Conservation (phyloP, 2,113 vertebrate genomes). For the Pontoporia blainvillei region DNA sequence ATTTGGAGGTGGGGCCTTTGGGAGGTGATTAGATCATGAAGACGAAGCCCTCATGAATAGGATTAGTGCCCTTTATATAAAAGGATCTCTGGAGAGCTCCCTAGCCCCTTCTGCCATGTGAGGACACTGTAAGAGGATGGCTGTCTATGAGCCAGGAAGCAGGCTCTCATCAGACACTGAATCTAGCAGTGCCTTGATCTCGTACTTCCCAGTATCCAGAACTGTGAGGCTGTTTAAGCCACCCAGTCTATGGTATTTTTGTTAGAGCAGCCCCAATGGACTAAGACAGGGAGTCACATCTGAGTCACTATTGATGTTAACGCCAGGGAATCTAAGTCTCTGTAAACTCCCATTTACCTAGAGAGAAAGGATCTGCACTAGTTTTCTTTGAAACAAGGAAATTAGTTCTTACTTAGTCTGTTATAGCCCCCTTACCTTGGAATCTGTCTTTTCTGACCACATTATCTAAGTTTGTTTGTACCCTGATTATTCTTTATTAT, state of each 20-base stretch:
- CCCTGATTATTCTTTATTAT: background rate
- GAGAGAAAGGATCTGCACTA: background rate
- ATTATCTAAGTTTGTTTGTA: background rate
- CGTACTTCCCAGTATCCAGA: background rate
- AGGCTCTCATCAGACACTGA: background rate
- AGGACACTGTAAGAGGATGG: background rate
- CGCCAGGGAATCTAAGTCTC: background rate
- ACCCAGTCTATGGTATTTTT: background rate
- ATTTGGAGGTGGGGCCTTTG: background rate
- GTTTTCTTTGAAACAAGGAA: background rate
- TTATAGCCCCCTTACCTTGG: background rate
- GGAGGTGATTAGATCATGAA: background rate
- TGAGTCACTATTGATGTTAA: background rate
- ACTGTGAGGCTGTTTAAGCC: background rate
- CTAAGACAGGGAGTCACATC: background rate
- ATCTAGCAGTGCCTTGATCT: background rate
- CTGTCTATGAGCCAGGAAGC: background rate
- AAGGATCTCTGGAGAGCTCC: background rate
- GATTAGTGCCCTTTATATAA: background rate
- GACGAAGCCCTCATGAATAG: background rate
- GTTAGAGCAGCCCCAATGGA: background rate
- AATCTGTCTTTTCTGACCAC: background rate
- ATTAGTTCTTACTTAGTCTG: background rate
- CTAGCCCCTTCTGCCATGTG: no score
- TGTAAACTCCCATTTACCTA: background rate